phyloP scores from a whole-genome alignment of 2,888 invertebrate species.

The Hypolimnas misippus region DNA sequence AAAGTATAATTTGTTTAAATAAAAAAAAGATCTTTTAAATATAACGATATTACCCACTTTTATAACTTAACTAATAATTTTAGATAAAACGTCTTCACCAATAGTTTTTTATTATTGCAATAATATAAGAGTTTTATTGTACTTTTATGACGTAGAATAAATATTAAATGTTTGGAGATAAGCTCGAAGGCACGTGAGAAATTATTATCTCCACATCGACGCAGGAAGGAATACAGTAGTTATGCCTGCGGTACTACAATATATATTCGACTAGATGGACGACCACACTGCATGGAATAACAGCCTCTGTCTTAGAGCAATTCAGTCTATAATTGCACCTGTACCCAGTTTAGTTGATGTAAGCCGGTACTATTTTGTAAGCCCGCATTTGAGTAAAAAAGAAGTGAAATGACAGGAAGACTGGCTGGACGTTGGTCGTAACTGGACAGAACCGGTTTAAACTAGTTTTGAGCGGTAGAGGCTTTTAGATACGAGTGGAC shows the following conservation, averaged over 20 bases:
- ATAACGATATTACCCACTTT: too few relatives aligned
- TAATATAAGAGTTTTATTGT: background rate
- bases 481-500: slow-evolving; percentile 34
- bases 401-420: slow-evolving; percentile 66
- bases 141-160: background rate
- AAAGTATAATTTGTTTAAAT: too few relatives aligned
- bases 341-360: background rate
- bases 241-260: slow-evolving; percentile 12
- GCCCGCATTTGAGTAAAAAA: slow-evolving; percentile 44
- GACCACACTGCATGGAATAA: background rate
- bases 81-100: background rate
- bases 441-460: slow-evolving; percentile 51
- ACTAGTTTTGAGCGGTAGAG: slow-evolving; percentile 51
- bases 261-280: background rate
- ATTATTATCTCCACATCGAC: slow-evolving; percentile 16
- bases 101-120: too few relatives aligned
- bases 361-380: slow-evolving; percentile 14
- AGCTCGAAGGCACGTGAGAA: slow-evolving; percentile 7
- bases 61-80: too few relatives aligned
- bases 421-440: slow-evolving; percentile 45
- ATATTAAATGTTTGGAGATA: background rate
- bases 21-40: too few relatives aligned
- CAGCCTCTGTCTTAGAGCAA: background rate
- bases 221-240: slow-evolving; percentile 21
- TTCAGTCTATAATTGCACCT: background rate